Evolutionary conservation across 2,888 invertebrate species (phyloP), one percentile per base, ranked within the genome.

Genomic region (Macropis europaea): DNA sequence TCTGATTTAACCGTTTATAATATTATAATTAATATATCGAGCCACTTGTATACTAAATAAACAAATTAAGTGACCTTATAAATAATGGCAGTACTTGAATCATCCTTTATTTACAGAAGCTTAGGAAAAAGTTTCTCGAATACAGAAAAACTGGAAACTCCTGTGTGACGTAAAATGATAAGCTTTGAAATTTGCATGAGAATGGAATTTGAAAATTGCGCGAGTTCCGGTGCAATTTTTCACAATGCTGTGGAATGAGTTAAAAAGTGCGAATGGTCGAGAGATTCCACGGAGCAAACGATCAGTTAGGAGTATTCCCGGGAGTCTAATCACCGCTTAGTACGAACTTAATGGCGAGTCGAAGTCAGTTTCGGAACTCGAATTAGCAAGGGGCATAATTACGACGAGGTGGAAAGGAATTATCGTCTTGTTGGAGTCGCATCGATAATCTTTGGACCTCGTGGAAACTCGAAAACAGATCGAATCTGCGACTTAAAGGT

Each of bases 331-430:
- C 60, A 45, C 48, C n/a, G 54, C 68, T 61, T 50, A 48, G 48
- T 26, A 19, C 28, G 56, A 74, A 69, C 63, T 69, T 62, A 34
- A 38, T 26, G 45, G n/a, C 38, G 47, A 61, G 36, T 48, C 45
- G 38, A 59, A 53, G 48, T n/a, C 15, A 34, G 11, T 43, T 60
- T 53, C 22, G 26, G 57, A 61, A 54, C 48, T 34, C 26, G 61
- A 54, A 69, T 69, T 64, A 64, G 52, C 64, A 59, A 47, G 52
- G 57, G 38, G 52, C 52, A 48, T 59, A 71, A 76, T 76, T 75
- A 71, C 61, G 69, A 53, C 42, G 15, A 36, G 43, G 43, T 50
- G 22, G 43, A 50, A 61, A 43, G 60, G 53, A 53, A 70, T 70
- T 48, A 70, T 60, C 70, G 57, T 53, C 47, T 43, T 38, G 34